phyloP scores from a whole-genome alignment of 2,797 vertebrate species.

The Xyrichtys novacula region DNA sequence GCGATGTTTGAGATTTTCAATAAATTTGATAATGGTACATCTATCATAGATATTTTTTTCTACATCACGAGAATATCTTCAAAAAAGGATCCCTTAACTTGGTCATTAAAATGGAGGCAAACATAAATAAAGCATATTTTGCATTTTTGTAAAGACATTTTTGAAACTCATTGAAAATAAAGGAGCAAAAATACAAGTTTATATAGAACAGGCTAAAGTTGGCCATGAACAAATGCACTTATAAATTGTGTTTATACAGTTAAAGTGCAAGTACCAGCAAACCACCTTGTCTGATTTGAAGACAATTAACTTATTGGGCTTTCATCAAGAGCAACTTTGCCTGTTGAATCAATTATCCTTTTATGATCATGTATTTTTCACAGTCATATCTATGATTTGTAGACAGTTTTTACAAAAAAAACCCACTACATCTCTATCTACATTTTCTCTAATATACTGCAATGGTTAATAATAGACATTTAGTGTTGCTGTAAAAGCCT shows the following conservation, averaged over 20 bases:
- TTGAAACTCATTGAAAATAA: background rate
- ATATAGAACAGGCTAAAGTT: background rate
- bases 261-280: background rate
- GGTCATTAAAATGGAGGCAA: background rate
- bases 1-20: background rate
- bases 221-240: background rate
- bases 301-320: background rate
- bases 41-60: too few species aligned
- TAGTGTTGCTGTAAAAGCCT: constrained; percentile 27
- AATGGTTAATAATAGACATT: constrained; percentile 1
- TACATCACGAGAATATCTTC: too few species aligned
- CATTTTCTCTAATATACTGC: background rate
- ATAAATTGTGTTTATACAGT: background rate
- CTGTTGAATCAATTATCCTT: background rate
- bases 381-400: constrained; percentile 17
- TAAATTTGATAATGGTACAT: too few species aligned
- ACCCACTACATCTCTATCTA: background rate
- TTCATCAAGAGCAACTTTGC: background rate
- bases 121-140: constrained; percentile 10
- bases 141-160: constrained; percentile 4
- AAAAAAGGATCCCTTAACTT: constrained; percentile 11
- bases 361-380: constrained; percentile 18
- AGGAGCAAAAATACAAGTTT: background rate
- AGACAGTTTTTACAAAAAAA: background rate
- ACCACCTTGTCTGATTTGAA: background rate